Evolutionary conservation across 2,113 vertebrate species (phyloP).

Genomic region (Tympanuchus pallidicinctus): DNA sequence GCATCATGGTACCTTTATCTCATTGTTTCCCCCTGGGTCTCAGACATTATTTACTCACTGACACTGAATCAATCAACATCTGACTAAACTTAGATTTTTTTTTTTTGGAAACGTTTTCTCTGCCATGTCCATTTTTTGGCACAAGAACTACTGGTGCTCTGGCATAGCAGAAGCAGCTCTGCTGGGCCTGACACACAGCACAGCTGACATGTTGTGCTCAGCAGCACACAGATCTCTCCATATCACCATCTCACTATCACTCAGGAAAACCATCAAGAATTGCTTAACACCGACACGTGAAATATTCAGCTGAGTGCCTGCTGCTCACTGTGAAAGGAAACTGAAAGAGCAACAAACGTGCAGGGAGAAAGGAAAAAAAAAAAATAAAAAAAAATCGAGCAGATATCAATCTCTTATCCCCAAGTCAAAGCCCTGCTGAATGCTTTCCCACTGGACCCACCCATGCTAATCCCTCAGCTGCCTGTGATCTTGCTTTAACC

Average conservation of each 20-base stretch:
- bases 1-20: neutral
- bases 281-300: neutral
- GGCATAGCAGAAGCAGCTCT: neutral
- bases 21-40: neutral
- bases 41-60: neutral
- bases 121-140: neutral
- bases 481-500: neutral
- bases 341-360: neutral
- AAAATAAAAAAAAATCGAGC: neutral
- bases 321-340: neutral
- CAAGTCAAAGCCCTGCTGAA: neutral
- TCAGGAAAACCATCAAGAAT: neutral
- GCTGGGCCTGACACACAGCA: neutral
- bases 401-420: neutral
- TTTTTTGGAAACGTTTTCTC: neutral
- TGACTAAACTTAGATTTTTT: neutral
- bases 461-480: neutral
- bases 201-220: neutral
- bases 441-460: neutral
- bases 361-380: neutral
- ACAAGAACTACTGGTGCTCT: neutral
- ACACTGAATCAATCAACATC: neutral
- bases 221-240: neutral
- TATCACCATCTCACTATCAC: no score
- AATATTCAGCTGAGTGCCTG: neutral